Base-by-base conservation (phyloP, 2,113 vertebrate genomes). In the Atractosteus spatula region DNA sequence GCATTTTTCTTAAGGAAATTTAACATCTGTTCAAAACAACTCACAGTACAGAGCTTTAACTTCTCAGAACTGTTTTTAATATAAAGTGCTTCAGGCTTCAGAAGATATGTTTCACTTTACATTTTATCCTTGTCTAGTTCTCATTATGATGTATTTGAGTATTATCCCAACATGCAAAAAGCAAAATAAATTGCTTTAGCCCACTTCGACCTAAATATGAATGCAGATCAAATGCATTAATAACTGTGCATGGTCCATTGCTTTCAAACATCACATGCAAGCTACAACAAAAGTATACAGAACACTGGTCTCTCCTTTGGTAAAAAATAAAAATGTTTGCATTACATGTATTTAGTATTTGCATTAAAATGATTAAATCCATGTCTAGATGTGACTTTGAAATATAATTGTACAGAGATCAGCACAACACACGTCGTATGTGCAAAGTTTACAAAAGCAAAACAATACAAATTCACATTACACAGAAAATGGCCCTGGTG, bases 401-500 rank as follows among this genome's bases (percentile, higher is more conserved):
- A 51, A 7, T 7, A 5, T 51, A 10, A 1, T 1, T 1, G 5
- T 51, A 51, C 5, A 51, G 8, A 51, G 4, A 51, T 51, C 47
- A 51, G 47, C 8, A 51, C 47, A 29, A 51, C 62, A 16, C 3
- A 64, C 8, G 2, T 7, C 62, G 2, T 17, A 16, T 41, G 17
- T 64, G 62, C 62, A 29, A 41, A 64, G 62, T 1, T 41, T 10
- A 10, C 13, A 41, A 41, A 16, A 5, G 62, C 62, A 42, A 17
- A 10, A 64, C 47, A 51, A 51, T 7, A 64, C 17, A 64, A 8
- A 64, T 64, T 41, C 1, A 16, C 2, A 1, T 7, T 10, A 54
- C 62, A 78, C 79, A 74, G 41, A 41, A 66, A 55, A 61, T 3
- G 67, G 47, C 14, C 55, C 68, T 61, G 69, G 68, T 74, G 72